Evolutionary conservation across 2,797 vertebrate species (phyloP).

Genomic region (Gymnothorax reevesii): DNA sequence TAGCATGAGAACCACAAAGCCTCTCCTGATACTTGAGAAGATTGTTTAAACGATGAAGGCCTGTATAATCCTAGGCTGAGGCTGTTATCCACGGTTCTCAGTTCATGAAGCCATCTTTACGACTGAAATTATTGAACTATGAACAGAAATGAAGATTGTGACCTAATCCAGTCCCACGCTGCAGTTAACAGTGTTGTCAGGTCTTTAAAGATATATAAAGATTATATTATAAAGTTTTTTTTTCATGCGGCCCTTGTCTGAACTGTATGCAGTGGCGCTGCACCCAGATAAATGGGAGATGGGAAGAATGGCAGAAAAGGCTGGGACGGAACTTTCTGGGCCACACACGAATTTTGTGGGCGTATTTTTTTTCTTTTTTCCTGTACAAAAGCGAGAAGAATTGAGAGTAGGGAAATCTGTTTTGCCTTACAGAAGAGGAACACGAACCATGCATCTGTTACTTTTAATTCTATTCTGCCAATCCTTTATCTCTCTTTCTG

Average conservation of each 20-base stretch:
- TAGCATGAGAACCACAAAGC: neutral
- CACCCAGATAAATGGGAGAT: neutral
- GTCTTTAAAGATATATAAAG: too few relatives aligned
- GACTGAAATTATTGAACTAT: neutral
- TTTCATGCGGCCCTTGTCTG: neutral
- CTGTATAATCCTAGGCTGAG: neutral
- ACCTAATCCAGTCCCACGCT: neutral
- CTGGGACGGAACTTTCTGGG: neutral
- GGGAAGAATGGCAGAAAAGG: neutral
- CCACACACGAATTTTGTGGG: constrained; percentile 34
- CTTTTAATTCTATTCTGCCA: constrained; percentile 23
- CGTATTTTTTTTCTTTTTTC: neutral
- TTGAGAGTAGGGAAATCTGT: constrained; percentile 15
- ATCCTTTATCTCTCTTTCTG: neutral
- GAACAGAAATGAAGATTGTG: neutral
- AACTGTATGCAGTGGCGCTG: neutral
- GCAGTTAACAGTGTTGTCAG: neutral
- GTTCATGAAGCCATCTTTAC: neutral
- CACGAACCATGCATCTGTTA: constrained; percentile 33
- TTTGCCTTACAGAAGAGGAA: constrained; percentile 18
- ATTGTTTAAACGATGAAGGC: neutral
- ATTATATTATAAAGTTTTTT: too few relatives aligned
- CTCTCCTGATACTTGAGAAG: neutral
- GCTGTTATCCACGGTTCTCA: neutral
- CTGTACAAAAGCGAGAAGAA: constrained; percentile 30